These are phyloP conservation scores for Eugnorisma glareosa DNA, from an alignment of 2,888 invertebrate species.

Conservation along the genomic window DNA sequence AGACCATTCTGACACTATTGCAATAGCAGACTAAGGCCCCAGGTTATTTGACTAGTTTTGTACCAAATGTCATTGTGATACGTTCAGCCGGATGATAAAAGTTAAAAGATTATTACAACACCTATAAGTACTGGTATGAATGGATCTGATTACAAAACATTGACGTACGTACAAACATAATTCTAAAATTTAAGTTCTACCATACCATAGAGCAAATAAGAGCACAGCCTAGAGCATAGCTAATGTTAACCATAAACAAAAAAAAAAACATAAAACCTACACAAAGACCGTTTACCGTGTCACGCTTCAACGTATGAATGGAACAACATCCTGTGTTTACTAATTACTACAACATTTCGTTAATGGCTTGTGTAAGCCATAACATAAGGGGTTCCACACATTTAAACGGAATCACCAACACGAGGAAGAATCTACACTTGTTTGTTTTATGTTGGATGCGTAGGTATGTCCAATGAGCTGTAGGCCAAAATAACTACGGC, in stretches of 20 bases:
- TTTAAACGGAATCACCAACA: background rate
- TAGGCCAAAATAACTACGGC: too few species aligned
- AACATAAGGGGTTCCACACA: constrained; percentile 1
- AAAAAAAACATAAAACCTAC: constrained; percentile 16
- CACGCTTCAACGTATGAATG: constrained; percentile 60
- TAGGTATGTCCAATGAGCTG: too few species aligned
- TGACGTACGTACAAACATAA: background rate
- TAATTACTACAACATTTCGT: constrained; percentile 50
- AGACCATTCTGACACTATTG: too few species aligned
- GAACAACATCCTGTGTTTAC: constrained; percentile 64
- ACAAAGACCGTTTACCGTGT: constrained; percentile 37
- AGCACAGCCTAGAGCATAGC: background rate
- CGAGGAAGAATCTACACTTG: background rate
- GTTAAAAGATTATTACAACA: too few species aligned
- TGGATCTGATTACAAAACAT: too few species aligned
- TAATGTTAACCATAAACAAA: constrained; percentile 31
- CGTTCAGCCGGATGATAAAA: too few species aligned
- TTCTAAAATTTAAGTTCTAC: background rate
- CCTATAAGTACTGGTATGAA: too few species aligned
- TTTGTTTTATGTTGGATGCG: background rate
- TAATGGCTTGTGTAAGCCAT: constrained; percentile 53
- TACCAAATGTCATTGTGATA: too few species aligned
- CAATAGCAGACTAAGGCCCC: too few species aligned
- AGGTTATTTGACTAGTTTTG: too few species aligned
- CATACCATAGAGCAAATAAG: constrained; percentile 8